These are phyloP conservation scores for Microchirus variegatus DNA, from an alignment of 2,797 vertebrate species.

Conservation along the genomic window DNA sequence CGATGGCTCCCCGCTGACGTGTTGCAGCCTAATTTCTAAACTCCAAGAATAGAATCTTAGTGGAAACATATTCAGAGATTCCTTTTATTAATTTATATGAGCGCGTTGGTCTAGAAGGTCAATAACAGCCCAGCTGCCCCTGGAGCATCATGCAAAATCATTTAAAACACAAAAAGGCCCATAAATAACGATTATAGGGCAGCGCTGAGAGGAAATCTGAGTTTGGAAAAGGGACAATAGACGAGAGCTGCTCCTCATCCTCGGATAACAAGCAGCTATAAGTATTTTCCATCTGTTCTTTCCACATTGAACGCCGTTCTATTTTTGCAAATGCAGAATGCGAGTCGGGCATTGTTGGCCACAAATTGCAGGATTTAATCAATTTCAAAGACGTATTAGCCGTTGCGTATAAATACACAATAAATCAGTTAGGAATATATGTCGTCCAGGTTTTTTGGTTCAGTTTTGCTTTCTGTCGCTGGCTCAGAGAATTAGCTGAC, in stretches of 20 bases:
- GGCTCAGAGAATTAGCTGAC: too few species aligned
- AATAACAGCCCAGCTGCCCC: background rate
- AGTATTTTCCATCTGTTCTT: conserved; percentile 12
- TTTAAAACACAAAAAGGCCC: conserved; percentile 8
- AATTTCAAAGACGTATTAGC: too few species aligned
- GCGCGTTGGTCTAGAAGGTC: background rate
- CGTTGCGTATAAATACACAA: too few species aligned
- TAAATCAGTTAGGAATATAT: too few species aligned
- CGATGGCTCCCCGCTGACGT: conserved; percentile 33
- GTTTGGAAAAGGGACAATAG: conserved; percentile 3
- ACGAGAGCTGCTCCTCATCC: background rate
- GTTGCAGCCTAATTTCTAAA: conserved; percentile 39
- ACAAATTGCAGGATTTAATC: background rate
- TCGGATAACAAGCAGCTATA: conserved; percentile 4
- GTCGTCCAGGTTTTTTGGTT: too few species aligned
- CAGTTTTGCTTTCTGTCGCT: too few species aligned
- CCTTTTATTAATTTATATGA: background rate
- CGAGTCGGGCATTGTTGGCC: too few species aligned
- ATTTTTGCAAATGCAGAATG: background rate
- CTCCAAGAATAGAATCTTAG: conserved; percentile 26
- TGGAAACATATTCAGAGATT: conserved; percentile 2
- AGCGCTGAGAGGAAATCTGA: background rate
- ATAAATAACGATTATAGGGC: conserved; percentile 11
- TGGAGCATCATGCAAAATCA: background rate
- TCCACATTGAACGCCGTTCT: background rate